Evolutionary conservation across 2,888 invertebrate species (phyloP).

Genomic region (Loripinus fragilis): DNA sequence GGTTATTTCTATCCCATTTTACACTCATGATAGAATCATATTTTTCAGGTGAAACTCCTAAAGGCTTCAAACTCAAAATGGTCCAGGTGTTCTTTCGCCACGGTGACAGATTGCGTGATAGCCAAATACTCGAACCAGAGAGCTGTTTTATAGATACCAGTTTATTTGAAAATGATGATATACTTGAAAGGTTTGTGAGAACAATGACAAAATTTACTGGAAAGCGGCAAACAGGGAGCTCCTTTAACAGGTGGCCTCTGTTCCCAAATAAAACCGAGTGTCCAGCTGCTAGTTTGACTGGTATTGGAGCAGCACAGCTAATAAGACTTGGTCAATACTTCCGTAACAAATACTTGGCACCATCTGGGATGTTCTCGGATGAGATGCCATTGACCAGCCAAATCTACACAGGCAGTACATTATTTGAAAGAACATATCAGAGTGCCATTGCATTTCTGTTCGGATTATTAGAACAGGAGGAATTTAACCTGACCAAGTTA

Average conservation of each 20-base stretch:
- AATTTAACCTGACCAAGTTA: constrained; percentile 88
- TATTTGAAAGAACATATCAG: constrained; percentile 95
- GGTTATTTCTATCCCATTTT: too few relatives aligned
- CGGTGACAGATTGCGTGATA: constrained; percentile 94
- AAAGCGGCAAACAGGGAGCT: constrained; percentile 84
- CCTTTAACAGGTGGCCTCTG: constrained; percentile 70
- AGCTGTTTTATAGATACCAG: neutral
- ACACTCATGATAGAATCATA: too few relatives aligned
- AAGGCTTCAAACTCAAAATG: constrained; percentile 66
- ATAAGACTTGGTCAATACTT: constrained; percentile 90
- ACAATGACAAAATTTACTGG: constrained; percentile 50
- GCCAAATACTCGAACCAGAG: constrained; percentile 84
- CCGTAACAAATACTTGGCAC: constrained; percentile 79
- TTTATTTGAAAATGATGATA: constrained; percentile 21
- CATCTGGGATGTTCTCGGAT: constrained; percentile 75
- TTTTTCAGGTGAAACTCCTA: constrained; percentile 58
- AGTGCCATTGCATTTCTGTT: constrained; percentile 92
- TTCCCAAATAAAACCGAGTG: constrained; percentile 85
- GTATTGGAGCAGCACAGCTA: constrained; percentile 92
- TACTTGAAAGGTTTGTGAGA: constrained; percentile 35
- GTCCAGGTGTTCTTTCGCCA: constrained; percentile 88
- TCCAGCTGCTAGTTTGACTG: constrained; percentile 92
- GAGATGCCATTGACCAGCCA: constrained; percentile 79
- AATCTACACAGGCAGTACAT: constrained; percentile 89
- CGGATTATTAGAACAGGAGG: constrained; percentile 86